Evolutionary conservation across 2,113 vertebrate species (phyloP).

Genomic region (Paralichthys olivaceus): DNA sequence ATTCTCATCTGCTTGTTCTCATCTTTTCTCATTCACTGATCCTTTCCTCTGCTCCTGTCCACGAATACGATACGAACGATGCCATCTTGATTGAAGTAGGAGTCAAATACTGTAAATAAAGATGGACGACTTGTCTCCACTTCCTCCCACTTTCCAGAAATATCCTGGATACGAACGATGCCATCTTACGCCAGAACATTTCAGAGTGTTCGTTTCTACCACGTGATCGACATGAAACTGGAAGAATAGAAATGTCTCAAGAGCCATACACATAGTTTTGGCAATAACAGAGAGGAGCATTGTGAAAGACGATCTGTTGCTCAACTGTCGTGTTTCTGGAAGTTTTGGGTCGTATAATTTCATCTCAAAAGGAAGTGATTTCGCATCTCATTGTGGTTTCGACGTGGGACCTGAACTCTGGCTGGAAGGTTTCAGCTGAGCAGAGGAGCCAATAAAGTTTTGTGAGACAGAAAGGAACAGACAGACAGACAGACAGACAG

Average conservation of each 20-base stretch:
- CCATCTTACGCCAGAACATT: too few species aligned
- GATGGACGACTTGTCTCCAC: too few species aligned
- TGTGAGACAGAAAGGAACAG: background rate
- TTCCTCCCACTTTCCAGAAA: too few species aligned
- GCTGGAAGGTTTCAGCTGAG: background rate
- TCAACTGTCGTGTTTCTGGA: background rate
- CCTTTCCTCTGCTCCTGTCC: background rate
- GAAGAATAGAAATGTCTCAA: too few species aligned
- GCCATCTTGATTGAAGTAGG: background rate
- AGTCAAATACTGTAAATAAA: too few species aligned
- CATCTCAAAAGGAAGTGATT: background rate
- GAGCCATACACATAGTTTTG: too few species aligned
- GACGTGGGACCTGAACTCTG: conserved; percentile 4
- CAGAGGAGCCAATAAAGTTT: conserved; percentile 3
- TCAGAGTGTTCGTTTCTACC: too few species aligned
- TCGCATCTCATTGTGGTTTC: background rate
- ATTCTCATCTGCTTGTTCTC: background rate
- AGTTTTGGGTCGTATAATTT: background rate
- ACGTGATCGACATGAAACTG: too few species aligned
- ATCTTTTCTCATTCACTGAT: background rate
- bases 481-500: conserved; percentile 2
- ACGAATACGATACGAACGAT: too few species aligned
- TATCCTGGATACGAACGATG: too few species aligned
- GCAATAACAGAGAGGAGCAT: too few species aligned
- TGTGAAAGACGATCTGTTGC: background rate